A percentile compares a stretch with the other conserved stretches of the same genome.
Conservation (phyloP, 1,140 invertebrate genomes). For the Drosophila willistoni region DNA sequence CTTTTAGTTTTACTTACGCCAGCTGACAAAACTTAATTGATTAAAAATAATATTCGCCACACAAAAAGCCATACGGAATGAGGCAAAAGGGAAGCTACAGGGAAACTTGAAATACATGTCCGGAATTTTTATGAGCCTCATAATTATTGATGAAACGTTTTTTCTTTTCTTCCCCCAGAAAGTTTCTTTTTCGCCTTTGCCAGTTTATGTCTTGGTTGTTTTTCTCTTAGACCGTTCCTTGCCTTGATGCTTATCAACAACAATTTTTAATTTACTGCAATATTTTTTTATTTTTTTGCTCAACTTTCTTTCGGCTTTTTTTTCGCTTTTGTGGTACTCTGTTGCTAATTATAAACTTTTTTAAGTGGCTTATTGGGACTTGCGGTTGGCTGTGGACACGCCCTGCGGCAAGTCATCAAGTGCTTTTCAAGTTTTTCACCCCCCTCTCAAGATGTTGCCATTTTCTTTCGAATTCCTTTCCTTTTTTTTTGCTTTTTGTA, state of each 20-base stretch:
- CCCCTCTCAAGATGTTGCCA: slow-evolving; percentile 65
- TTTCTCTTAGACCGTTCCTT: neutral
- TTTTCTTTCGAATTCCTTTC: slow-evolving; percentile 35
- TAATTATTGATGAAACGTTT: slow-evolving; percentile 48
- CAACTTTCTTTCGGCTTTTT: slow-evolving; percentile 11
- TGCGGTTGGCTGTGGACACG: slow-evolving; percentile 53
- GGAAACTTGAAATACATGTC: slow-evolving; percentile 38
- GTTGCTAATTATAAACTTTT: slow-evolving; percentile 80
- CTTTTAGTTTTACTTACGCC: slow-evolving; percentile 55
- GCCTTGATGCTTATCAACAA: slow-evolving; percentile 51
- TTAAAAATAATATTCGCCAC: slow-evolving; percentile 73
- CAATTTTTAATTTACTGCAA: slow-evolving; percentile 59
- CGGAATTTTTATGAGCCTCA: slow-evolving; percentile 50
- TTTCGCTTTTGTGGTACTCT: slow-evolving; percentile 29
- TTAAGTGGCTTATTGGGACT: slow-evolving; percentile 80
- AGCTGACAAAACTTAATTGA: slow-evolving; percentile 71
- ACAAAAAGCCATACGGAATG: neutral
- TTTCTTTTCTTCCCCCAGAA: neutral
- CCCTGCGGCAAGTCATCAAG: slow-evolving; percentile 66
- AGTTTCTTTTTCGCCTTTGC: neutral
- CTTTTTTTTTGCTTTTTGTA: neutral
- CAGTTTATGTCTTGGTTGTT: neutral
- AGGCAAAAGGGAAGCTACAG: neutral
- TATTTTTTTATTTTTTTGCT: slow-evolving; percentile 19
- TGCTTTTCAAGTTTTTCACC: slow-evolving; percentile 48